Conservation (phyloP, 2,113 vertebrate genomes). For the Corythaixoides concolor region DNA sequence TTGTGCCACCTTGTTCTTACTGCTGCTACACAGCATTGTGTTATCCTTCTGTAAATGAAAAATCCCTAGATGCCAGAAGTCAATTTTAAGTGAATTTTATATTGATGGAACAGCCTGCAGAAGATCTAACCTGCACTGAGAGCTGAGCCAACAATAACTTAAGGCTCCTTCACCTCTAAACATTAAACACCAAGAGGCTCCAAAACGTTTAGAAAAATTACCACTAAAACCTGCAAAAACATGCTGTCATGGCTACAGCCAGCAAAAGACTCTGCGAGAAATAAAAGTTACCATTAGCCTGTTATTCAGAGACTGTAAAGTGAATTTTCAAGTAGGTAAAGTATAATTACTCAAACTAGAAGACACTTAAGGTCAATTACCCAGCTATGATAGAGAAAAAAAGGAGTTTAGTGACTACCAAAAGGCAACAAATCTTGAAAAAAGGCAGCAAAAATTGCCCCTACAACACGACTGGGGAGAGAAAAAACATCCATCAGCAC, state of each 20-base stretch:
- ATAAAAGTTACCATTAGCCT: background rate
- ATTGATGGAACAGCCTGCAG: background rate
- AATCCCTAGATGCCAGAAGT: background rate
- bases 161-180: background rate
- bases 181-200: background rate
- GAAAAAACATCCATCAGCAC: background rate
- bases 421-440: background rate
- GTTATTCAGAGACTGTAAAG: background rate
- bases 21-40: background rate
- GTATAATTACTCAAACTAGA: background rate
- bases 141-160: background rate
- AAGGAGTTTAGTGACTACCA: background rate
- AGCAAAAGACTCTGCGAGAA: background rate
- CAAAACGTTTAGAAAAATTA: background rate
- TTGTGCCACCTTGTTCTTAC: background rate
- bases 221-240: background rate
- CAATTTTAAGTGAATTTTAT: background rate
- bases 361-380: background rate
- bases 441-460: background rate
- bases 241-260: background rate
- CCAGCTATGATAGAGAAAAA: background rate
- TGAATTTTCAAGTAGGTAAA: background rate
- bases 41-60: background rate
- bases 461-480: background rate
- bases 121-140: background rate